Evolutionary conservation across 2,888 invertebrate species (phyloP).

Genomic region (Leptothorax acervorum): DNA sequence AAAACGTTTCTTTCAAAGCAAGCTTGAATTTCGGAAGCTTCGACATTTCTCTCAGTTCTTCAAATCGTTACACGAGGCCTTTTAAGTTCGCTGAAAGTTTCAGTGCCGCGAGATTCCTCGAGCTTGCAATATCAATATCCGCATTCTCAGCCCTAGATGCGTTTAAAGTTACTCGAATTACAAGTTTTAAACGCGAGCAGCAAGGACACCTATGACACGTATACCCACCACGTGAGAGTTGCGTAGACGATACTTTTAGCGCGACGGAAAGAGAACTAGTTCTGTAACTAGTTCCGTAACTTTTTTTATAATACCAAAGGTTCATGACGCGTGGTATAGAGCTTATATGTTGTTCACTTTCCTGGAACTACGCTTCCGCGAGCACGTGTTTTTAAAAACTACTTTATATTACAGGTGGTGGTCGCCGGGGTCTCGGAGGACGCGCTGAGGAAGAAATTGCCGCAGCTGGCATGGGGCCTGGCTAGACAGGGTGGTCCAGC

Average conservation of each 20-base stretch:
- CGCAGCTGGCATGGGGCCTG: slow-evolving; percentile 85
- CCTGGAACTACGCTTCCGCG: not conserved
- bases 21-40: not conserved
- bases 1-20: not conserved
- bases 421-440: slow-evolving; percentile 81
- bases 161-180: not conserved
- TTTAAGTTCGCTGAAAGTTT: slow-evolving; percentile 1
- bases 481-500: slow-evolving; percentile 86
- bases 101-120: too few relatives aligned
- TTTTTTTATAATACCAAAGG: slow-evolving; percentile 40
- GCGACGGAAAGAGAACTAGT: not conserved
- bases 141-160: not conserved
- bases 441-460: slow-evolving; percentile 83
- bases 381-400: not conserved
- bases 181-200: not conserved
- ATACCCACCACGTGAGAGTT: not conserved
- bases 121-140: not conserved
- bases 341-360: not conserved
- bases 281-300: slow-evolving; percentile 1
- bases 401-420: slow-evolving; percentile 72
- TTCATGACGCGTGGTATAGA: not conserved
- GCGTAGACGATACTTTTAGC: slow-evolving; percentile 4
- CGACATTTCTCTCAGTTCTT: not conserved
- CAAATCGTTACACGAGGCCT: not conserved
- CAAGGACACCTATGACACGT: slow-evolving; percentile 33